Evolutionary conservation across 2,888 invertebrate genomes (phyloP), one percentile per base, ranked within the genome.

Genomic region (Eutolmus rufibarbis): DNA sequence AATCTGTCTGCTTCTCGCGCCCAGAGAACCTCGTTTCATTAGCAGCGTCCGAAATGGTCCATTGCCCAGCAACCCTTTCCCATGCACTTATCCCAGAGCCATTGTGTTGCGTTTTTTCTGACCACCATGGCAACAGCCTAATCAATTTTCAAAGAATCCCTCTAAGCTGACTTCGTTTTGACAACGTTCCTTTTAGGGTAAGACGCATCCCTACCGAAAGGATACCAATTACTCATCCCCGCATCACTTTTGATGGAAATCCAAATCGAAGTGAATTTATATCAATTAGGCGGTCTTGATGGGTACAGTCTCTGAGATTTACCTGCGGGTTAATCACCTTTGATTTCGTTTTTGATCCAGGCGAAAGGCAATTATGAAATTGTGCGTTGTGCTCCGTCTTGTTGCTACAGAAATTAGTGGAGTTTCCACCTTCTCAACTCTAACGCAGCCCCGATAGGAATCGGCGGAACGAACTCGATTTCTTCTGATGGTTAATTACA

Each of bases 291-390:
- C 34, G n/a, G 86, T 40, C 56, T n/a, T 76, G 34, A 28, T 40
- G 46, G 9, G 23, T 43, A 40, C 43, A 43, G 28, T 9, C 23
- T 78, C 7, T 9, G 23, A 40, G 43, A 28, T 43, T 46, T 34
- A 51, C 31, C 56, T 74, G 86, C 31, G 76, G 86, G 86, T 46
- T 86, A 77, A 86, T 76, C 77, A 86, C n/a, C 86, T 86, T 86
- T 86, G 86, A 86, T 86, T 86, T 77, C 23, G 46, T 23, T 56
- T 31, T n/a, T 81, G 81, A 56, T 66, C 66, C 37, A 40, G 37
- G 37, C 23, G 78, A 78, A 23, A 78, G 78, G 78, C 23, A 78
- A 78, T 78, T 78, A 78, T 51, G 81, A 31, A 56, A 76, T n/a
- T 76, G 76, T 76, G 76, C 31, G 76, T 8, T 76, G 28, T 31